Conservation (phyloP, 2,888 invertebrate genomes). For the Tetrapedia diversipes region DNA sequence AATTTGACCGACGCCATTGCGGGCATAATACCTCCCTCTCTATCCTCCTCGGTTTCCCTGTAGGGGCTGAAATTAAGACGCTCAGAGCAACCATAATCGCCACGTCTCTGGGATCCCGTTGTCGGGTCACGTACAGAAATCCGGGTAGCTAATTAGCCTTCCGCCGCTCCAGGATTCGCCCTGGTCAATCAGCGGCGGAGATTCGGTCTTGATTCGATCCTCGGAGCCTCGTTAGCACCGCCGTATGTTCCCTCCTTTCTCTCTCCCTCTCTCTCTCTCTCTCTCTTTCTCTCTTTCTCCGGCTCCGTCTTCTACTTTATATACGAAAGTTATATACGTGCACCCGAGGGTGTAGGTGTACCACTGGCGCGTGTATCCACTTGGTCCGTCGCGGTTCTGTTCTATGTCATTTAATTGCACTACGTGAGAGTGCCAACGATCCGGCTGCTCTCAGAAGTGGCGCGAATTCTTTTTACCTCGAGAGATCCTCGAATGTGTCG, state of each 20-base stretch:
- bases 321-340: neutral
- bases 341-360: slow-evolving; percentile 45
- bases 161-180: slow-evolving; percentile 64
- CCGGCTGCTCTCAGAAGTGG: slow-evolving; percentile 41
- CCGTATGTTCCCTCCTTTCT: slow-evolving; percentile 53
- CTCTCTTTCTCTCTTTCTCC: neutral
- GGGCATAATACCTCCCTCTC: slow-evolving; percentile 42
- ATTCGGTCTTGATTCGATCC: slow-evolving; percentile 76
- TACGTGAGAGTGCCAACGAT: slow-evolving; percentile 47
- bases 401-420: slow-evolving; percentile 64
- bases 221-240: slow-evolving; percentile 73
- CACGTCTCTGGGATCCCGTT: slow-evolving; percentile 69
- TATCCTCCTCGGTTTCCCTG: slow-evolving; percentile 20
- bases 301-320: slow-evolving; percentile 32
- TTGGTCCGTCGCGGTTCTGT: slow-evolving; percentile 53
- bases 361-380: slow-evolving; percentile 55
- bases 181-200: slow-evolving; percentile 73
- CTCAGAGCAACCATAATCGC: slow-evolving; percentile 70
- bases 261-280: neutral
- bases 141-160: slow-evolving; percentile 71
- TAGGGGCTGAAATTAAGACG: slow-evolving; percentile 69
- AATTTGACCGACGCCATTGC: slow-evolving; percentile 63
- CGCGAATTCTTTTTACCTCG: slow-evolving; percentile 49
- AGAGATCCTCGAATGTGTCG: slow-evolving; percentile 56
- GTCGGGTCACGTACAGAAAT: slow-evolving; percentile 71